Conservation (phyloP, 2,888 invertebrate genomes). For the Mimumesa dahlbomi region DNA sequence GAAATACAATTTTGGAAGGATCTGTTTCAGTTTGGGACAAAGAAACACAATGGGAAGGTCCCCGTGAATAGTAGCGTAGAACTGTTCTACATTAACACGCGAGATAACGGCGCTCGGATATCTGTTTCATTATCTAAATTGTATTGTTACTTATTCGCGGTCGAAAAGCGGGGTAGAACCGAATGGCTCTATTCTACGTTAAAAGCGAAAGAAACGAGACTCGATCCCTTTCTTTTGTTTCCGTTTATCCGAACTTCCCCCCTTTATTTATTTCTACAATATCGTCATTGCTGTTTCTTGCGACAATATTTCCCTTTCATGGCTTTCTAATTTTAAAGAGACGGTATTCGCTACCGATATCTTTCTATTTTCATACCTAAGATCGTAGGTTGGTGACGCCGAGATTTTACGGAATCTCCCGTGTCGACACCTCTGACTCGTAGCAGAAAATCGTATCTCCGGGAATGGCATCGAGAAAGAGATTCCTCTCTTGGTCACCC, state of each 20-base stretch:
- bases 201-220: no score
- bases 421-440: slow-evolving; percentile 10
- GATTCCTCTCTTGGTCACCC: slow-evolving; percentile 34
- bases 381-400: no score
- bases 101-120: slow-evolving; percentile 66
- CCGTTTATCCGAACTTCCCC: no score
- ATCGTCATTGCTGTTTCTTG: no score
- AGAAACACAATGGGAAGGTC: slow-evolving; percentile 29
- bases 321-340: no score
- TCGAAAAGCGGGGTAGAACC: slow-evolving; percentile 41
- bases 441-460: slow-evolving; percentile 40
- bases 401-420: slow-evolving; percentile 15
- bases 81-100: slow-evolving; percentile 64
- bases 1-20: no score
- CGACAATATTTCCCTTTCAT: no score
- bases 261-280: no score
- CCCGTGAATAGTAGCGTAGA: slow-evolving; percentile 35
- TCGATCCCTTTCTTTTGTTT: no score
- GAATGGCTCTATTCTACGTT: background rate
- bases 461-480: slow-evolving; percentile 24
- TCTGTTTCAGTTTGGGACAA: slow-evolving; percentile 11
- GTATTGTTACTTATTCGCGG: slow-evolving; percentile 65
- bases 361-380: no score
- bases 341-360: no score
- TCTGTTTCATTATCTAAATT: slow-evolving; percentile 75